These are phyloP conservation scores for Scolopax bukidnonensis DNA, from an alignment of 2,797 vertebrate species.

Conservation along the genomic window DNA sequence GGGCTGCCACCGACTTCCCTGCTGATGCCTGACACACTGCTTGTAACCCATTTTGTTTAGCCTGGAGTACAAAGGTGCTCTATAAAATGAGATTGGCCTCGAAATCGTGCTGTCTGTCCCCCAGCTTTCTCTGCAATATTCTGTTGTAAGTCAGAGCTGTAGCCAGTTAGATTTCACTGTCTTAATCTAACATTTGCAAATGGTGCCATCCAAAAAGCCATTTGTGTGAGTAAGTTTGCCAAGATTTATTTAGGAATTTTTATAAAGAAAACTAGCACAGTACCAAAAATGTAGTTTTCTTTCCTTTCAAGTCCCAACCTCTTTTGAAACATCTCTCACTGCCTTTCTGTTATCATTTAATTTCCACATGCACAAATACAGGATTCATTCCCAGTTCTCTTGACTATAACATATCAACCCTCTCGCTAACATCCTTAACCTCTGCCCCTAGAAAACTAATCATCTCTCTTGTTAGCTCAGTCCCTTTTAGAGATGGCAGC, in stretches of 20 bases:
- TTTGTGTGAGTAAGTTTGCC: slow-evolving; percentile 6
- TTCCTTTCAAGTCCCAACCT: slow-evolving; percentile 16
- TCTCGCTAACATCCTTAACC: slow-evolving; percentile 70
- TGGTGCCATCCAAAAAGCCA: slow-evolving; percentile 30
- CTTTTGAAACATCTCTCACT: slow-evolving; percentile 8
- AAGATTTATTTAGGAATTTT: slow-evolving; percentile 47
- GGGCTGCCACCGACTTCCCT: slow-evolving; percentile 1
- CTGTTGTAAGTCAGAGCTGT: not conserved
- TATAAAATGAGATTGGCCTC: slow-evolving; percentile 30
- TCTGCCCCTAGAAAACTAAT: slow-evolving; percentile 67
- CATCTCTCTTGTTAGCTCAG: slow-evolving; percentile 67
- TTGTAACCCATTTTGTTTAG: slow-evolving; percentile 23
- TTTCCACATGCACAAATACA: slow-evolving; percentile 64
- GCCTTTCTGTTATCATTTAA: slow-evolving; percentile 62
- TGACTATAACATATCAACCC: slow-evolving; percentile 67
- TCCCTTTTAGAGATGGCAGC: slow-evolving; percentile 59
- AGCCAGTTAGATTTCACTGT: not conserved
- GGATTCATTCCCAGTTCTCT: slow-evolving; percentile 68
- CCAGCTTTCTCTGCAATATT: not conserved
- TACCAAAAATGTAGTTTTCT: slow-evolving; percentile 3
- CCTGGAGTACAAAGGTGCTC: slow-evolving; percentile 41
- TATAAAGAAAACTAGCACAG: slow-evolving; percentile 16
- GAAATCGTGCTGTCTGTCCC: not conserved
- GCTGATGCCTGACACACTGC: not conserved
- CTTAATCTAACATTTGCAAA: slow-evolving; percentile 39